Percentiles rank a stretch among this genome's conserved stretches.
Conservation (phyloP, 2,888 invertebrate genomes). For the Frankliniella intonsa region DNA sequence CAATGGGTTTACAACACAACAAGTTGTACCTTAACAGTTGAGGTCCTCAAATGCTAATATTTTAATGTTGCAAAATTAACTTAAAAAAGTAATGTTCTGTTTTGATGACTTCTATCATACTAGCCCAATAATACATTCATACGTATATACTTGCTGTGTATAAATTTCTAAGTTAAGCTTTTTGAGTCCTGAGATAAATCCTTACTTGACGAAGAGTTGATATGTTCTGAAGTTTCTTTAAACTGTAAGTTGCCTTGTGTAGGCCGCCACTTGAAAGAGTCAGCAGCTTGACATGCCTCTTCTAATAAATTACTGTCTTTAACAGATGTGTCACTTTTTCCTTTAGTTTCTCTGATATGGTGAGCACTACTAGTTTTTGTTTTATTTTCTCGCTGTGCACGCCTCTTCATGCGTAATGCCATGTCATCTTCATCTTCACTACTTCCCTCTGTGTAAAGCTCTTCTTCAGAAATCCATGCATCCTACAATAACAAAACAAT, state of each 20-base stretch:
- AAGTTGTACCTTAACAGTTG: not conserved
- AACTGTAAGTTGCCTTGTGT: not conserved
- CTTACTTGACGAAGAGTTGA: not conserved
- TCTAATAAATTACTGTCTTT: not conserved
- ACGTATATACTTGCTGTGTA: not conserved
- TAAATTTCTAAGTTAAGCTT: not conserved
- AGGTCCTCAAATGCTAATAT: not conserved
- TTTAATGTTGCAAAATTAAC: not conserved
- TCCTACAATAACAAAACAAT: slow-evolving; percentile 38
- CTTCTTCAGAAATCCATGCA: slow-evolving; percentile 50
- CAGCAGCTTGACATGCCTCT: not conserved
- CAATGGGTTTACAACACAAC: not conserved
- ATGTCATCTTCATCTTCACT: slow-evolving; percentile 47
- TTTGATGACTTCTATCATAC: not conserved
- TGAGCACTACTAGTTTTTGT: not conserved
- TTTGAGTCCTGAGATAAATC: not conserved
- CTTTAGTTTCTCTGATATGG: not conserved
- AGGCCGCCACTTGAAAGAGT: not conserved
- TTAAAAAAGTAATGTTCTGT: not conserved
- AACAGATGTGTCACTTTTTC: not conserved
- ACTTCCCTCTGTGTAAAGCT: slow-evolving; percentile 49
- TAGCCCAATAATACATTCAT: no score
- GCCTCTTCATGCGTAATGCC: not conserved
- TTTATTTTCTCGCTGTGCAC: not conserved
- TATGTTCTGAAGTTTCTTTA: not conserved